Base-by-base conservation (phyloP, 1,140 invertebrate species). In the Drosophila sechellia region DNA sequence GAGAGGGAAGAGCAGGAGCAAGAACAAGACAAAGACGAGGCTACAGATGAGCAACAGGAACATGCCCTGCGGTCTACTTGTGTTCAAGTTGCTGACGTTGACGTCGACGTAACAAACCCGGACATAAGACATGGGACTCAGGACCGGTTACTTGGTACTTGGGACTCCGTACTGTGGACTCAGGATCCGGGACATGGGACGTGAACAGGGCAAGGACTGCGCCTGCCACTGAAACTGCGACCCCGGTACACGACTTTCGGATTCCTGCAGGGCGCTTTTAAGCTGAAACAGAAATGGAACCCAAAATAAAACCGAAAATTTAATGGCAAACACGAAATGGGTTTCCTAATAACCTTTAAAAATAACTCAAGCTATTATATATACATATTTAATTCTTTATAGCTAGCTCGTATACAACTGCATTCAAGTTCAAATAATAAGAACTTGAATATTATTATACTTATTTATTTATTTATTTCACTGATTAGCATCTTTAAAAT, bases 181-280 rank as follows among this genome's bases (percentile, higher is more conserved):
- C 20, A 5, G 25, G 56, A 65, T 6, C 8, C 10, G 27, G 25
- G 64, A 65, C 59, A 65, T 35, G 50, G 40, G 64, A 49, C 73
- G 65, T 66, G 60, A 66, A 66, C 72, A 66, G 60, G 60, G 54
- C 60, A 65, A 35, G 59, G 58, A 61, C 52, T 57, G 49, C 75
- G 65, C 54, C 52, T 63, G 49, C 49, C 66, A 70, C 42, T 35
- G 52, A 13, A 54, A 73, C 64, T 52, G 64, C 25, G 73, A 78
- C 61, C 60, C 39, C 61, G 64, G 35, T 57, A 83, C 75, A 87
- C 89, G 84, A 84, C 84, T 87, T 87, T 83, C 70, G 68, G 76
- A 89, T 77, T 87, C 83, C 72, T 70, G 72, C 72, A 73, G 72
- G 79, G 83, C 78, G 74, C 68, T 85, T 70, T 85, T 78, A 57